Percentiles rank a stretch among this genome's conserved stretches.
phyloP scores from a whole-genome alignment of 2,797 vertebrate species.

The Argya squamiceps region DNA sequence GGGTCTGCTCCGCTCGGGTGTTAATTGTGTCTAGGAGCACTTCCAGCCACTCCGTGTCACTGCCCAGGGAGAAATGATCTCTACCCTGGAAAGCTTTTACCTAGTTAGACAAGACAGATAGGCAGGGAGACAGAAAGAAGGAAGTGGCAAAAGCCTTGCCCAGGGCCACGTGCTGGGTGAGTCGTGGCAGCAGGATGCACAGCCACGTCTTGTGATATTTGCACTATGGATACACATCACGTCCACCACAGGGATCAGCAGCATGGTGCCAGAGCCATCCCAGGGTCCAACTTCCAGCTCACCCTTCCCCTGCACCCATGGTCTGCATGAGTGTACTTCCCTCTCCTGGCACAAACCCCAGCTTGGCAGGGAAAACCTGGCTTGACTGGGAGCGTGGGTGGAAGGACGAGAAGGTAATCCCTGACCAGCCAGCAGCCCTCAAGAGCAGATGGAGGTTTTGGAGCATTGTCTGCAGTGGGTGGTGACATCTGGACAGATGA shows the following conservation, averaged over 20 bases:
- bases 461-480: not conserved
- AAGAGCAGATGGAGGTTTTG: not conserved
- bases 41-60: not conserved
- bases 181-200: not conserved
- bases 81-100: conserved; percentile 45
- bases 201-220: not conserved
- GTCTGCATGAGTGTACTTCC: not conserved
- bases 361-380: not conserved
- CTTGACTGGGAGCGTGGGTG: fast-evolving
- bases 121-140: conserved; percentile 1
- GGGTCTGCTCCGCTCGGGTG: not conserved
- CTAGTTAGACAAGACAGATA: conserved; percentile 23
- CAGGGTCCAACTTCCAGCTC: not conserved
- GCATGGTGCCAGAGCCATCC: fast-evolving
- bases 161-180: not conserved
- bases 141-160: conserved; percentile 9
- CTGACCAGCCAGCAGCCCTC: not conserved
- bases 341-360: not conserved
- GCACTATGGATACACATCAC: not conserved
- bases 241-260: not conserved
- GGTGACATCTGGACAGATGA: not conserved
- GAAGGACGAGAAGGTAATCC: not conserved
- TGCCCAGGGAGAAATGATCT: not conserved
- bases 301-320: fast-evolving
- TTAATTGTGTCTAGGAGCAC: not conserved